Percentiles rank a stretch among this genome's conserved stretches.
Conservation (phyloP, 1,140 invertebrate genomes). For the Apis cerana region DNA sequence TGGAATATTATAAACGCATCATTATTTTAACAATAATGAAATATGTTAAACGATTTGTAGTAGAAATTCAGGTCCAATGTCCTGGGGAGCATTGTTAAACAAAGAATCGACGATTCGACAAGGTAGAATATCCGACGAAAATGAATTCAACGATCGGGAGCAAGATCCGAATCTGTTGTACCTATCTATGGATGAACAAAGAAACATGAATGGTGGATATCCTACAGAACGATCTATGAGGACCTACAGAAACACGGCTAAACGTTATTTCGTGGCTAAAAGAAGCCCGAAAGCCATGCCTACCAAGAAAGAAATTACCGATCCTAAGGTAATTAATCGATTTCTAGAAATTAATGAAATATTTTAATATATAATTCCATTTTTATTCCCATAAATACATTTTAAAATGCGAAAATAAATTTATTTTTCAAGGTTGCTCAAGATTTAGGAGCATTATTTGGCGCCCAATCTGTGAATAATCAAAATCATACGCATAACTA, state of each 20-base stretch:
- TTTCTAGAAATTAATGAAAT: not conserved
- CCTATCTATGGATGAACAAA: slow-evolving; percentile 61
- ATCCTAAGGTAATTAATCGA: slow-evolving; percentile 71
- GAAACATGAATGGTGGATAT: slow-evolving; percentile 73
- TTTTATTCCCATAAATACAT: not conserved
- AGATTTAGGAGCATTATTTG: slow-evolving; percentile 75
- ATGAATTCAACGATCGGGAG: slow-evolving; percentile 59
- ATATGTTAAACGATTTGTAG: not conserved
- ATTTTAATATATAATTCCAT: not conserved
- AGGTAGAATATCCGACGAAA: slow-evolving; percentile 47
- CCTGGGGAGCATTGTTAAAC: slow-evolving; percentile 53
- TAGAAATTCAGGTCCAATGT: slow-evolving; percentile 57
- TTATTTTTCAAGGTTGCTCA: slow-evolving; percentile 70
- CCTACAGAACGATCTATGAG: slow-evolving; percentile 68
- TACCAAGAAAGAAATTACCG: slow-evolving; percentile 67
- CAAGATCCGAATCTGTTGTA: slow-evolving; percentile 63
- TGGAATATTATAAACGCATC: too few relatives aligned
- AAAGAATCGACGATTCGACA: slow-evolving; percentile 29
- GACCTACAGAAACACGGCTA: slow-evolving; percentile 66
- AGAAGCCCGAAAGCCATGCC: slow-evolving; percentile 72
- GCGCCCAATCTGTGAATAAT: slow-evolving; percentile 63
- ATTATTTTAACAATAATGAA: too few relatives aligned
- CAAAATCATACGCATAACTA: slow-evolving; percentile 65
- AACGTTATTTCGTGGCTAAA: slow-evolving; percentile 73
- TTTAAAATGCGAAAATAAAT: not conserved